A percentile compares a stretch with the other conserved stretches of the same genome.
Evolutionary conservation across 2,113 vertebrate genomes (phyloP).

Genomic region (Xiphorhynchus elegans): DNA sequence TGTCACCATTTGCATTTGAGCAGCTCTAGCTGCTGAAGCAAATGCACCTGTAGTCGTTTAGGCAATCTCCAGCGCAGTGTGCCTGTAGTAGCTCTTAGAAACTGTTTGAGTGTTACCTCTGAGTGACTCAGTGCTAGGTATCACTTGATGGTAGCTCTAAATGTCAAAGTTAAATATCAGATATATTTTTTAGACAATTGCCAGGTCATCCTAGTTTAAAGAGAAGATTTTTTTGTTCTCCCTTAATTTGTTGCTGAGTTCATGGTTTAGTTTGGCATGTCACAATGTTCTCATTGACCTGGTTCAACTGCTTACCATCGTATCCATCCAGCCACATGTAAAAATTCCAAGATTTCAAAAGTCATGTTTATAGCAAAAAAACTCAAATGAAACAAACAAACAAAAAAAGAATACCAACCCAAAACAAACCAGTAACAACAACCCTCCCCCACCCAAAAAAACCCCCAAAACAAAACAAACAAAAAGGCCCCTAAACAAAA

Average conservation of each 20-base stretch:
- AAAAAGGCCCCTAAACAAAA: neutral
- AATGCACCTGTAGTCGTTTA: neutral
- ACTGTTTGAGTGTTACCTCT: neutral
- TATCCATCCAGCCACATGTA: neutral
- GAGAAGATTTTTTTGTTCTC: neutral
- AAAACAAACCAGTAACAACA: neutral
- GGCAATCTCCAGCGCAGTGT: neutral
- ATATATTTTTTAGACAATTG: neutral
- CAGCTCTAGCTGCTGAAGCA: neutral
- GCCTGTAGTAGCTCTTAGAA: neutral
- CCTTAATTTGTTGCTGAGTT: neutral
- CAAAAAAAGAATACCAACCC: neutral
- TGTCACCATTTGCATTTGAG: neutral
- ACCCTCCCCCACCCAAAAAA: neutral
- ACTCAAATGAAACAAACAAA: neutral
- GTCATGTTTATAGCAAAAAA: neutral
- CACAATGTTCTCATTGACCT: neutral
- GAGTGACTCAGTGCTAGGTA: neutral
- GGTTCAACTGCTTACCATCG: neutral
- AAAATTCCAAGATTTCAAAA: constrained; percentile 24
- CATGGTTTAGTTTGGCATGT: constrained; percentile 31
- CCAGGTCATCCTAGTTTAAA: neutral
- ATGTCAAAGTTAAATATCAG: neutral
- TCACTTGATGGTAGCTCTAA: neutral
- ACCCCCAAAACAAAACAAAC: neutral